These are phyloP conservation scores for Eublepharis macularius DNA, from an alignment of 2,113 vertebrate species.

Conservation along the genomic window DNA sequence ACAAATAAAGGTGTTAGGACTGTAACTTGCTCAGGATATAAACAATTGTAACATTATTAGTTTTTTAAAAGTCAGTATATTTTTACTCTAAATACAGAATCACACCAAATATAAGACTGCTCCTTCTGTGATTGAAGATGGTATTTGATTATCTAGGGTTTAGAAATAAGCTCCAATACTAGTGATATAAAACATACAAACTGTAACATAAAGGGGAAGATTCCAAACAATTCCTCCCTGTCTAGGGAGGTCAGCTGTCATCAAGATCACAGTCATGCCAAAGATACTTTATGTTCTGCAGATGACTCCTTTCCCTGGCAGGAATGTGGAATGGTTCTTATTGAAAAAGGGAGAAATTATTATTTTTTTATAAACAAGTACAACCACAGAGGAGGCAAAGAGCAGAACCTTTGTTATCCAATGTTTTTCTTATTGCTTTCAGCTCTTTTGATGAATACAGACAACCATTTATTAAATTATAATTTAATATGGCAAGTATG, in stretches of 20 bases:
- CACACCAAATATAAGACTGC: constrained; percentile 31
- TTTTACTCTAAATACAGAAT: constrained; percentile 16
- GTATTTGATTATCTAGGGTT: constrained; percentile 45
- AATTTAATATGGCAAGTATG: neutral
- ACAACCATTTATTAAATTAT: neutral
- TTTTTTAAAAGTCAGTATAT: neutral
- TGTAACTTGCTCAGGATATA: neutral
- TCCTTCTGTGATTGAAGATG: constrained; percentile 41
- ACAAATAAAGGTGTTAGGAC: neutral
- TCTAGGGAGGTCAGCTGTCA: constrained; percentile 51
- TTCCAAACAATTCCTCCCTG: constrained; percentile 32
- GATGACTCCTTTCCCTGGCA: constrained; percentile 52
- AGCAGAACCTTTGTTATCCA: neutral
- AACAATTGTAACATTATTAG: constrained; percentile 7
- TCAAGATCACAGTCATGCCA: neutral
- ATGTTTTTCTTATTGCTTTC: neutral
- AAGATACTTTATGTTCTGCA: constrained; percentile 53
- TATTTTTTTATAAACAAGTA: neutral
- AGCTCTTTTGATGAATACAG: neutral
- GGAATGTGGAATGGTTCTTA: constrained; percentile 50
- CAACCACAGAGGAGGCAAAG: neutral
- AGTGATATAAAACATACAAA: constrained; percentile 32
- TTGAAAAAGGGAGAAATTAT: constrained; percentile 25
- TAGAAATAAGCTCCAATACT: constrained; percentile 29
- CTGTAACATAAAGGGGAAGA: constrained; percentile 40